A percentile compares a stretch with the other conserved stretches of the same genome.
Conservation (phyloP, 2,797 vertebrate species). For the Pangasius krempfi region DNA sequence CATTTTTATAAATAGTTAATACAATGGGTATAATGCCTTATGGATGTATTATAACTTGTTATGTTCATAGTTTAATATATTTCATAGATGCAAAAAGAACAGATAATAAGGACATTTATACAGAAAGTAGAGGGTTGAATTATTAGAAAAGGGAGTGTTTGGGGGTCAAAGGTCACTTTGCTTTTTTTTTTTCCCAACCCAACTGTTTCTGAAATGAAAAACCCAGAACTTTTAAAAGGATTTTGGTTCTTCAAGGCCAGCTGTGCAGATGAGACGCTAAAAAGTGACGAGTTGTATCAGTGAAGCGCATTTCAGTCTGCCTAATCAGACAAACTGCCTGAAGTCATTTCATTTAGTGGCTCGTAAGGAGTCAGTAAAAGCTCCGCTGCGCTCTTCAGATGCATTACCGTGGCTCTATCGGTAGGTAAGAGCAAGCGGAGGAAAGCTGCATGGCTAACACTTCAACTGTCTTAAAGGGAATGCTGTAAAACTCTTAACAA, state of each 20-base stretch:
- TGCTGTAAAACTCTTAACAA: neutral
- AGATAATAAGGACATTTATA: neutral
- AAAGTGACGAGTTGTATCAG: conserved; percentile 49
- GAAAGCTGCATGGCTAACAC: neutral
- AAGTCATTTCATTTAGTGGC: conserved; percentile 46
- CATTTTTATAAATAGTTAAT: neutral
- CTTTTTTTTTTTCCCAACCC: conserved; percentile 19
- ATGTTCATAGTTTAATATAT: neutral
- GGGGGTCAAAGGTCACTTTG: neutral
- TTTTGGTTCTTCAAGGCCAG: conserved; percentile 5
- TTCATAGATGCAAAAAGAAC: neutral
- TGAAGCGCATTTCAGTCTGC: conserved; percentile 52
- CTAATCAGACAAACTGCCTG: conserved; percentile 60
- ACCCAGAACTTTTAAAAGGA: conserved; percentile 19
- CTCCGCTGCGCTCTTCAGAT: neutral
- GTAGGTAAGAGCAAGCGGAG: neutral
- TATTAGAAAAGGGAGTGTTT: too few relatives aligned
- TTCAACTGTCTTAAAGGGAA: neutral
- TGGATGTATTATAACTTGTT: neutral
- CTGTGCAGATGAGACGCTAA: conserved; percentile 44
- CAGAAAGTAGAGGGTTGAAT: neutral
- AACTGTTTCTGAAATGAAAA: conserved; percentile 41
- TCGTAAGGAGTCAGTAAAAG: conserved; percentile 25
- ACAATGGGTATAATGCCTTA: neutral
- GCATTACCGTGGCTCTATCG: neutral